phyloP scores from a whole-genome alignment of 2,888 invertebrate species.

The Tenthredo amoena region DNA sequence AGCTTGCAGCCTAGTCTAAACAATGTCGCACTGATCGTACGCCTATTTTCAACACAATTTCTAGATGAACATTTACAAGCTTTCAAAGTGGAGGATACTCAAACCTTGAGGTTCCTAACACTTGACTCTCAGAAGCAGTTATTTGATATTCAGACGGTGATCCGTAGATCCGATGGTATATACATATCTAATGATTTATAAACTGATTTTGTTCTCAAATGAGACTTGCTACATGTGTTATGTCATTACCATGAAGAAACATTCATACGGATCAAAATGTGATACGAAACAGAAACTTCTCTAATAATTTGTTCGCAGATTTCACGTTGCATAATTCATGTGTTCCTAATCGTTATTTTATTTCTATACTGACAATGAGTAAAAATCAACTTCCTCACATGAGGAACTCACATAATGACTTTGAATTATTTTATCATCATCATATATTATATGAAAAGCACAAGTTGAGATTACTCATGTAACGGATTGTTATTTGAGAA shows the following conservation, averaged over 20 bases:
- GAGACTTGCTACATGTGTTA: background rate
- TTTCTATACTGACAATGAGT: too few relatives aligned
- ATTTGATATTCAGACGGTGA: slow-evolving; percentile 18
- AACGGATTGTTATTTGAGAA: background rate
- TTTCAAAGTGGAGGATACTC: background rate
- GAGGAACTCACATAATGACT: too few relatives aligned
- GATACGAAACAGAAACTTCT: background rate
- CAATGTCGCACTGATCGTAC: slow-evolving; percentile 1
- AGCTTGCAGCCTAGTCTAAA: background rate
- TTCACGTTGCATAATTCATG: background rate
- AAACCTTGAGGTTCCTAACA: background rate
- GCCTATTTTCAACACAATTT: background rate
- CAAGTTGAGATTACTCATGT: background rate
- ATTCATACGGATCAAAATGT: background rate
- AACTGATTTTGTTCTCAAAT: background rate
- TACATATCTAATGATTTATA: slow-evolving; percentile 15
- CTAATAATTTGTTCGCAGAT: background rate
- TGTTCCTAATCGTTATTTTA: too few relatives aligned
- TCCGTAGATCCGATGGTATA: slow-evolving; percentile 13
- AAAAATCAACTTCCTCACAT: too few relatives aligned
- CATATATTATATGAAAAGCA: background rate
- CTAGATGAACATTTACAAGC: slow-evolving; percentile 24
- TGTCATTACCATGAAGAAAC: background rate
- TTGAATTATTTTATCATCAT: background rate
- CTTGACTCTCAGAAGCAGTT: background rate